A percentile compares a stretch with the other conserved stretches of the same genome.
These are phyloP conservation scores for Microtus pennsylvanicus DNA, from an alignment of 2,113 vertebrate species.

Conservation along the genomic window DNA sequence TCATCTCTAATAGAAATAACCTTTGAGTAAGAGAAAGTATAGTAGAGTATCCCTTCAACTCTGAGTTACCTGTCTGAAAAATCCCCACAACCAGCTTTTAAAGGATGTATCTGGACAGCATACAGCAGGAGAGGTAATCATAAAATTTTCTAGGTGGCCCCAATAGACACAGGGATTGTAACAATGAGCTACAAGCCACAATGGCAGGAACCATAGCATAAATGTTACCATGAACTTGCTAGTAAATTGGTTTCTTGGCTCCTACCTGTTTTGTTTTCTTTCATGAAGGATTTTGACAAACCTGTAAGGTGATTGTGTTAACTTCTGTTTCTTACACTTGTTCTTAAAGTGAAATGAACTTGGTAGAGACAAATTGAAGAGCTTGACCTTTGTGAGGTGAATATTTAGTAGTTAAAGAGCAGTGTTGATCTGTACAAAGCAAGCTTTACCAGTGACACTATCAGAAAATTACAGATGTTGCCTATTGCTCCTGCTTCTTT, in stretches of 20 bases:
- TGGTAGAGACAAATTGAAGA: neutral
- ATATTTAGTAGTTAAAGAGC: neutral
- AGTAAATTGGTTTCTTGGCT: neutral
- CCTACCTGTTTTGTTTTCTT: neutral
- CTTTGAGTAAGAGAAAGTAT: neutral
- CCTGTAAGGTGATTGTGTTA: neutral
- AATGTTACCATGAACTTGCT: neutral
- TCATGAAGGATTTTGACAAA: neutral
- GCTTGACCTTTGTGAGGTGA: neutral
- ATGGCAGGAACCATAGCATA: neutral
- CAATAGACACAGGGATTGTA: neutral
- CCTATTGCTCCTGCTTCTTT: neutral
- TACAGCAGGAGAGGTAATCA: rapidly evolving
- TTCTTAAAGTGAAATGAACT: neutral
- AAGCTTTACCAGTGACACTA: neutral
- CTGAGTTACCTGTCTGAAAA: neutral
- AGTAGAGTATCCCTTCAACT: neutral
- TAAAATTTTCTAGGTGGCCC: neutral
- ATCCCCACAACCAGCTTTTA: neutral
- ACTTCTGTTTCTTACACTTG: neutral
- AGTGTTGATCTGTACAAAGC: neutral
- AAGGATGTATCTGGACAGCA: neutral
- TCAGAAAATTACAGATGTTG: neutral
- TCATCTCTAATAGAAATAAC: neutral
- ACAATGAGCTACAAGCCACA: neutral